These are phyloP conservation scores for Caenorhabditis latens DNA, from an alignment of 1,140 invertebrate genomes.

Conservation along the genomic window DNA sequence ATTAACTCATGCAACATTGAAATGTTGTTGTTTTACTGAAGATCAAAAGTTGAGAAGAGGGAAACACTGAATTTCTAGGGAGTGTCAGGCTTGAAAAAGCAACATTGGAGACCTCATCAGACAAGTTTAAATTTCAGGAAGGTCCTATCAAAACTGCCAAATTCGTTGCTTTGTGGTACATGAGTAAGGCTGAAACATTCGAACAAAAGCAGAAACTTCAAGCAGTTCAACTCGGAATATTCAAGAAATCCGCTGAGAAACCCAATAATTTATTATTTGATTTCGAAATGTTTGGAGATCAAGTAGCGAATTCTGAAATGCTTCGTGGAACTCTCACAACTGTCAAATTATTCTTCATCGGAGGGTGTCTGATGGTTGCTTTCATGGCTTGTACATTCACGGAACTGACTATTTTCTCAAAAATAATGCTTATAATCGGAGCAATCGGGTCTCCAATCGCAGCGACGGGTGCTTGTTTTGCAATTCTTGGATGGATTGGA, in stretches of 20 bases:
- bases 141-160: conserved; percentile 49
- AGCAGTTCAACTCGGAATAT: conserved; percentile 57
- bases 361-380: conserved; percentile 58
- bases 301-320: conserved; percentile 66
- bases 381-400: conserved; percentile 61
- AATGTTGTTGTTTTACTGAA: background rate
- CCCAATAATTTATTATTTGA: conserved; percentile 42
- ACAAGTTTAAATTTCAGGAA: conserved; percentile 40
- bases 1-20: background rate
- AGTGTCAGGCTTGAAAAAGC: no score
- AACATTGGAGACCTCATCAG: background rate
- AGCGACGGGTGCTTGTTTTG: conserved; percentile 54
- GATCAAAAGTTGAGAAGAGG: background rate
- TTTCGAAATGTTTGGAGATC: conserved; percentile 57
- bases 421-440: conserved; percentile 30
- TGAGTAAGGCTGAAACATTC: conserved; percentile 57
- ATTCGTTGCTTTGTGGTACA: conserved; percentile 60
- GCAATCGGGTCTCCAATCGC: conserved; percentile 59
- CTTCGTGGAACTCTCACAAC: conserved; percentile 55
- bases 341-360: conserved; percentile 57
- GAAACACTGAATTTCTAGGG: no score
- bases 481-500: conserved; percentile 67
- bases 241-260: background rate
- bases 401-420: conserved; percentile 55
- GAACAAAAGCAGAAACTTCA: conserved; percentile 54